Base-by-base conservation (phyloP, 2,888 invertebrate genomes). In the Altica lythri region DNA sequence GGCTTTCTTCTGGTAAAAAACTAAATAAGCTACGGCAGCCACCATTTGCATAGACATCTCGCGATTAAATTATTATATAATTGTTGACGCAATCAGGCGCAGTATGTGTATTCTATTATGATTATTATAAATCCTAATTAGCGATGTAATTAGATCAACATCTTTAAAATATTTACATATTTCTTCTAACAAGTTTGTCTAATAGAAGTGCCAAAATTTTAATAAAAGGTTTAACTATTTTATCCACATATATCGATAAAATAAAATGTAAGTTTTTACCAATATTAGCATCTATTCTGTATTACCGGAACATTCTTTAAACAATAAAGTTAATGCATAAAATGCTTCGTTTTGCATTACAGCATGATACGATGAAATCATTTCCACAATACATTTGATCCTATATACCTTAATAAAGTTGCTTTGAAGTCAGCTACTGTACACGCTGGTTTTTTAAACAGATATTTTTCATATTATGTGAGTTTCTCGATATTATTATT, bases 321-420 rank as follows among this genome's bases (percentile, higher is more conserved):
- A 76, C 6, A 90, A 76, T 29, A 90, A 80, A 60, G 85, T 86
- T 49, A 91, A 78, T 25, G 90, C 86, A 63, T 87, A 79, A 50
- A 90, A 81, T 0, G 90, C 88, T 77, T 92, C 91, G 72, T 88
- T 89, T 73, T 90, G 90, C 95, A 95, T 95, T 18, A 93, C 85
- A 4, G 88, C 80, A 77, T 93, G 91, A 67, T 90, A 88, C 2
- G 90, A 88, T 2, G 86, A 83, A 60, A 90, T 79, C 94, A 95
- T 93, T 74, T 85, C 84, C 8, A 91, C 86, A 64, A 95, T 78
- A 67, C 88, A 85, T 48, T 85, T 83, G n/a, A n/a, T n/a, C n/a
- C n/a, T n/a, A n/a, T n/a, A n/a, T n/a, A n/a, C n/a, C n/a, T n/a
- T n/a, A n/a, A n/a, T n/a, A n/a, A n/a, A n/a, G n/a, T n/a, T n/a